Conservation (phyloP, 2,888 invertebrate genomes). For the Melipona bicolor region DNA sequence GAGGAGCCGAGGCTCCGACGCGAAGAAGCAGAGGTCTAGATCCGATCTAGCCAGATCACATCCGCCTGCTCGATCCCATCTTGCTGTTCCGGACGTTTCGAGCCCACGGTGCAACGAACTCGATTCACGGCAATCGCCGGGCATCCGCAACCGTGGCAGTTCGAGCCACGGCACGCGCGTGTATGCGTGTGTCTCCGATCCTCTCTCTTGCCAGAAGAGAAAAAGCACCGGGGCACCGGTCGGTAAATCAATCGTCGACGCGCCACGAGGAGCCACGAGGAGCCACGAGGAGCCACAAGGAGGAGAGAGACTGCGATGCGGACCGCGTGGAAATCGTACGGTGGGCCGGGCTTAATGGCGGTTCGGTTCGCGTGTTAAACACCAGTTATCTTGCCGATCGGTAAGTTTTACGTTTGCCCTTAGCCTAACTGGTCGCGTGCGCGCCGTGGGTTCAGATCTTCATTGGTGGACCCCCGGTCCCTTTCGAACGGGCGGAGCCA, state of each 20-base stretch:
- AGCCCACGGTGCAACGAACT: slow-evolving; percentile 66
- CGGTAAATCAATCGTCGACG: slow-evolving; percentile 69
- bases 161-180: slow-evolving; percentile 32
- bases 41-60: slow-evolving; percentile 63
- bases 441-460: slow-evolving; percentile 75
- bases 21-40: slow-evolving; percentile 47
- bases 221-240: slow-evolving; percentile 59
- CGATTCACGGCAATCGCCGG: slow-evolving; percentile 52
- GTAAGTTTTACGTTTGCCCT: slow-evolving; percentile 80
- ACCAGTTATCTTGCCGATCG: slow-evolving; percentile 81
- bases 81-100: slow-evolving; percentile 53
- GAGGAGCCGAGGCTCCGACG: background rate
- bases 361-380: slow-evolving; percentile 80
- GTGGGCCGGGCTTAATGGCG: slow-evolving; percentile 77
- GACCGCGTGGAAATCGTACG: slow-evolving; percentile 77
- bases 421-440: slow-evolving; percentile 79
- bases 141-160: slow-evolving; percentile 18
- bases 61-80: slow-evolving; percentile 63
- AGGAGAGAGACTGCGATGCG: slow-evolving; percentile 14
- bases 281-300: background rate
- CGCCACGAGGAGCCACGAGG: slow-evolving; percentile 4
- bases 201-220: slow-evolving; percentile 64
- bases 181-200: slow-evolving; percentile 62
- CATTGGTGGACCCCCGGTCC: slow-evolving; percentile 73
- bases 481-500: slow-evolving; percentile 69